Conservation (phyloP, 1,140 invertebrate genomes). For the Carcinoscorpius rotundicauda region DNA sequence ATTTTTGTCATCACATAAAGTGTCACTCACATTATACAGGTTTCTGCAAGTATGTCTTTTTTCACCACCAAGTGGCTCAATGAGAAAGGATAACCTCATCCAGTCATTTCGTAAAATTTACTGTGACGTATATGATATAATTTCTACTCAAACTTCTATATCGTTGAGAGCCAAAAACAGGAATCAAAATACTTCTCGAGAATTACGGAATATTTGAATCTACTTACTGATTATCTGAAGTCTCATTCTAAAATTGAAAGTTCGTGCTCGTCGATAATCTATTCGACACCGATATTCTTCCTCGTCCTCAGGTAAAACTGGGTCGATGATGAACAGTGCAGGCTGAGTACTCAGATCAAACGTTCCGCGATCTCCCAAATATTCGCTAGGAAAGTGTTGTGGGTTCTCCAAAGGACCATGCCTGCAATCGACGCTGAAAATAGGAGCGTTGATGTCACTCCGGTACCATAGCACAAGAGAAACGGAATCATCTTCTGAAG, state of each 20-base stretch:
- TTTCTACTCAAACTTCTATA: too few species aligned
- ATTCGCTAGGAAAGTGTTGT: slow-evolving; percentile 2
- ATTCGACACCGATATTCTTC: slow-evolving; percentile 31
- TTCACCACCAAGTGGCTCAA: too few species aligned
- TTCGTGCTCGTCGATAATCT: slow-evolving; percentile 11
- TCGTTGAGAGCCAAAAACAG: too few species aligned
- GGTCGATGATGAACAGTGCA: slow-evolving; percentile 44
- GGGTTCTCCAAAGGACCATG: not conserved
- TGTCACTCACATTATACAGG: too few species aligned
- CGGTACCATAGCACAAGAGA: slow-evolving; percentile 73
- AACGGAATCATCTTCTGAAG: slow-evolving; percentile 53
- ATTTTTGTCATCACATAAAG: too few species aligned
- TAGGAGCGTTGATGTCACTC: slow-evolving; percentile 35
- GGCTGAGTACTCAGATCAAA: slow-evolving; percentile 18
- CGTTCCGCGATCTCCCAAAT: slow-evolving; percentile 7
- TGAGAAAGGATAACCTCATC: too few species aligned
- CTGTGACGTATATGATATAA: too few species aligned
- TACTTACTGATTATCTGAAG: slow-evolving; percentile 27
- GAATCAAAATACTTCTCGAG: too few species aligned
- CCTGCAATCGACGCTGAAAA: slow-evolving; percentile 8
- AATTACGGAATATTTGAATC: too few species aligned
- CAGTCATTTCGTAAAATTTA: too few species aligned
- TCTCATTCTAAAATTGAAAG: slow-evolving; percentile 10
- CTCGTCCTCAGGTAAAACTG: slow-evolving; percentile 5
- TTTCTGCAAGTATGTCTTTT: too few species aligned